Evolutionary conservation across 1,140 invertebrate genomes (phyloP).

Genomic region (Atta texana): DNA sequence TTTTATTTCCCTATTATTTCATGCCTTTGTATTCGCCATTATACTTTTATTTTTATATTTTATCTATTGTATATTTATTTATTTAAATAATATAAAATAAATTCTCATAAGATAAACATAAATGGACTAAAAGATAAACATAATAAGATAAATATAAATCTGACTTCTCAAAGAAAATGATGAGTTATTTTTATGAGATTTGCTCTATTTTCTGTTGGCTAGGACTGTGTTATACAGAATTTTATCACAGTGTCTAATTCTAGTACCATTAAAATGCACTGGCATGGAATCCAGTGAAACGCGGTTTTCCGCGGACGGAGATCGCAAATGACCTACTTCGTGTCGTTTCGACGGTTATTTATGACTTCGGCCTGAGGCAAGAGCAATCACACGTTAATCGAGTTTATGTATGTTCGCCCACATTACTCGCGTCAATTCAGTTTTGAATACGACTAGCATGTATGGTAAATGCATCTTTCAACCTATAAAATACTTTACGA

Average conservation of each 20-base stretch:
- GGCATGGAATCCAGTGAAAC: conserved; percentile 34
- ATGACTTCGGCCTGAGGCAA: conserved; percentile 42
- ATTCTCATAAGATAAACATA: neutral
- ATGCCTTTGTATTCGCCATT: neutral
- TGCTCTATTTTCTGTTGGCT: neutral
- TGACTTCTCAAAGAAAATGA: neutral
- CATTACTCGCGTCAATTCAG: conserved; percentile 44
- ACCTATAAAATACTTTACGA: neutral
- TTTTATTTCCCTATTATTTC: neutral
- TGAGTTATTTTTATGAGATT: conserved; percentile 21
- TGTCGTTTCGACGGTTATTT: conserved; percentile 58
- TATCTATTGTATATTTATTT: neutral
- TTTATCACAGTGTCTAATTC: conserved; percentile 58
- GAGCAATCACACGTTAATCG: conserved; percentile 65
- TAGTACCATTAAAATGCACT: conserved; percentile 49
- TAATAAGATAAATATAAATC: neutral
- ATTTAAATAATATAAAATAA: conserved; percentile 12
- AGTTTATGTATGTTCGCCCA: conserved; percentile 28
- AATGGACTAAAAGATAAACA: neutral
- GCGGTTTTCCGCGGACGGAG: conserved; percentile 31
- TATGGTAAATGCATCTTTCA: neutral
- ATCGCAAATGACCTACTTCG: conserved; percentile 50
- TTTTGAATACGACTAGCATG: neutral
- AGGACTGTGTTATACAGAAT: conserved; percentile 28
- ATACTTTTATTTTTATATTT: neutral